Base-by-base conservation (phyloP, 2,113 vertebrate species). In the Nymphicus hollandicus region DNA sequence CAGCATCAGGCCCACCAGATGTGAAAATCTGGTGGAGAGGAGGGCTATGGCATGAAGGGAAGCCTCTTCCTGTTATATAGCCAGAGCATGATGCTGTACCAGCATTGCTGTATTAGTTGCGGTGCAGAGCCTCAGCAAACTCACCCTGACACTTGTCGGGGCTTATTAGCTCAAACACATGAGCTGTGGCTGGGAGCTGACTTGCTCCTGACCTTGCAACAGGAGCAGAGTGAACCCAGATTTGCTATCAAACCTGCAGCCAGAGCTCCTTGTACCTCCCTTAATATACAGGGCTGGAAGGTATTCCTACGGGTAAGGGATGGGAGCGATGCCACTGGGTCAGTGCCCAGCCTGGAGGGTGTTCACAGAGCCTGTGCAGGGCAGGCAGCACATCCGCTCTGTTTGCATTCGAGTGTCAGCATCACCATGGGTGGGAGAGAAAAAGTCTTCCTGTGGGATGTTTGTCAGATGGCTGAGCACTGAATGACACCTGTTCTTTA, bases 401-500 rank as follows among this genome's bases (percentile, higher is more conserved):
- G 13, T 81, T 85, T 64, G 53, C 29, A 0, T 65, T 77, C 33
- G 43, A 73, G 47, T 1, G 1, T 81, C 70, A 49, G 65, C 53
- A 63, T 72, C 1, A 0, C 69, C 52, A 85, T 46, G 44, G 56
- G 49, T 89, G 91, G 52, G 83, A 85, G 50, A 88, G 86, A 20
- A 70, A 1, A 53, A 56, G 12, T n/a, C 61, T 89, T 93, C 91
- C 49, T 46, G 19, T 10, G 70, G 81, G 37, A 23, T 50, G 29
- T 89, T 92, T 88, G 70, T 78, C 1, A 13, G 46, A 44, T 78
- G 73, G 70, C 86, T 81, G 83, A 89, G 86, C 28, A 43, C 81
- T 63, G 43, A 88, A 56, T 37, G 88, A 81, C 80, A 74, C 49
- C 29, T 60, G 27, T 25, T 95, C 22, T 11, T 88, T 90, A 91